These are phyloP conservation scores for Manis crassicaudata DNA, from an alignment of 2,797 vertebrate genomes.

Conservation along the genomic window DNA sequence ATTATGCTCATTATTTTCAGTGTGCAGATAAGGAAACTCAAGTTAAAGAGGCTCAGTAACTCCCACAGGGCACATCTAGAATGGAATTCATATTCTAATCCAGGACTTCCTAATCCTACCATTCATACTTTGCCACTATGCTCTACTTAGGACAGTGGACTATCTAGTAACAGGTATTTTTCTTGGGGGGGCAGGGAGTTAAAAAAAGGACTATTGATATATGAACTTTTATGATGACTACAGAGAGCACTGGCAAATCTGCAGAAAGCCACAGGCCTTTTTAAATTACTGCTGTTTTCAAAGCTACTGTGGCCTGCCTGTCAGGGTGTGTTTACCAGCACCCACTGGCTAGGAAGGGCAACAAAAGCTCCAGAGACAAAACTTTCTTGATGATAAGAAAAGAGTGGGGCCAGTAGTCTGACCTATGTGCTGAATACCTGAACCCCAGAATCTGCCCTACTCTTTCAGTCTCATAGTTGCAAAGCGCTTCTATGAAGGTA, in stretches of 20 bases:
- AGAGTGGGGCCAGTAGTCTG: background rate
- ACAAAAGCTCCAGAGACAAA: background rate
- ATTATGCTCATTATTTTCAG: constrained; percentile 22
- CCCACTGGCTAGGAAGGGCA: background rate
- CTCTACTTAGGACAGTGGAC: background rate
- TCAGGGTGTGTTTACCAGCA: background rate
- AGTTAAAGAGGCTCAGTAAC: background rate
- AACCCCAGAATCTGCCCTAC: background rate
- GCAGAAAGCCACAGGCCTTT: background rate
- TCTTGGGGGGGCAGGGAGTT: fast-evolving
- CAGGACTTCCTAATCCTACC: background rate
- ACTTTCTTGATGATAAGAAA: background rate
- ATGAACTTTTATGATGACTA: background rate
- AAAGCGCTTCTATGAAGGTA: background rate
- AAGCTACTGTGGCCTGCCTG: background rate
- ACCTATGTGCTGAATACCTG: background rate
- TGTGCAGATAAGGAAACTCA: background rate
- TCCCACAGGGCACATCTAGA: background rate
- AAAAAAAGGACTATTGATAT: background rate
- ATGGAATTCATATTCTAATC: background rate
- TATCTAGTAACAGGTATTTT: background rate
- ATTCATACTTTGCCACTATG: background rate
- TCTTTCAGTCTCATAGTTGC: background rate
- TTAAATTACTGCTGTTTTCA: constrained; percentile 29
- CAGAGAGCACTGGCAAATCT: background rate